These are phyloP conservation scores for Gobionotothen gibberifrons DNA, from an alignment of 2,797 vertebrate genomes.

Conservation along the genomic window DNA sequence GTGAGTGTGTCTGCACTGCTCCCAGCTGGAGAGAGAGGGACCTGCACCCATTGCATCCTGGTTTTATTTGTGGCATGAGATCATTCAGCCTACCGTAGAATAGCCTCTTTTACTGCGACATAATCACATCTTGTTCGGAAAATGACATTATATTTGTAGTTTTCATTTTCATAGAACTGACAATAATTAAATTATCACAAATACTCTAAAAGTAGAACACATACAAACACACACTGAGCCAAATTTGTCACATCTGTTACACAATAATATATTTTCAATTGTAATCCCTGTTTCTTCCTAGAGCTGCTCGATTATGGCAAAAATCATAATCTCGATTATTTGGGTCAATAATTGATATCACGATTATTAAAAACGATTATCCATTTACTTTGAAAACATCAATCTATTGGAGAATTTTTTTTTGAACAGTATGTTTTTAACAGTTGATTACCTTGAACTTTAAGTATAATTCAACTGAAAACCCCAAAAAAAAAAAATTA, in stretches of 20 bases:
- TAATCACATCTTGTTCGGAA: background rate
- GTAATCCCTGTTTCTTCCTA: background rate
- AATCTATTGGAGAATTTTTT: too few relatives aligned
- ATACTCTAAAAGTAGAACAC: background rate
- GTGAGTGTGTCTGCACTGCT: conserved; percentile 47
- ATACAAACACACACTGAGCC: background rate
- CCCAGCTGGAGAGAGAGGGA: conserved; percentile 49
- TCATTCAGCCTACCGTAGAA: background rate
- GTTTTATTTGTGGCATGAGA: background rate
- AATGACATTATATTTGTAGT: background rate
- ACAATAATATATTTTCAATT: background rate
- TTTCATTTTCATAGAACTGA: too few relatives aligned
- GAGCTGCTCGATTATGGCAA: too few relatives aligned
- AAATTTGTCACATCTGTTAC: too few relatives aligned
- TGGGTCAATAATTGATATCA: too few relatives aligned
- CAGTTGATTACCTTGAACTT: too few relatives aligned
- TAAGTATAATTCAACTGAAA: too few relatives aligned
- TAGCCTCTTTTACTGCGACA: background rate
- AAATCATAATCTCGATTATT: too few relatives aligned
- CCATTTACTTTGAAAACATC: too few relatives aligned
- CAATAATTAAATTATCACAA: background rate
- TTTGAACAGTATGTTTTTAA: too few relatives aligned
- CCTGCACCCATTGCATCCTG: conserved; percentile 11
- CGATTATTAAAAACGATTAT: too few relatives aligned
- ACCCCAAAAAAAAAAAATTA: too few relatives aligned